Base-by-base conservation (phyloP, 2,797 vertebrate species). In the Sebastes hubbsi region DNA sequence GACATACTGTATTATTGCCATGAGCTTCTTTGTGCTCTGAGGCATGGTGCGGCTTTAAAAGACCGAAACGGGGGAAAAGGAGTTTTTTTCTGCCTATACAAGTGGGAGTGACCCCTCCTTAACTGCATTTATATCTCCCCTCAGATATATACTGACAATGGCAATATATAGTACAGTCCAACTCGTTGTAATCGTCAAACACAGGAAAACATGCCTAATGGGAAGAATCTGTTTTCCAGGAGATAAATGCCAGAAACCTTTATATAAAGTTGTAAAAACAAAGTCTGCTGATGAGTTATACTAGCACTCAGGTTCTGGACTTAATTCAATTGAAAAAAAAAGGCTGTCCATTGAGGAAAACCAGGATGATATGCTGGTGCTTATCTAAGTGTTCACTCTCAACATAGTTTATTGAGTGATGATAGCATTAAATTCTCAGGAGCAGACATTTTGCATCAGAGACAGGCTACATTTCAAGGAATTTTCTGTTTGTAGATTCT, bases 241-340 rank as follows among this genome's bases (percentile, higher is more conserved):
- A 85, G 80, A 90, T 67, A 74, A 87, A 86, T 86, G 34, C 82
- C 89, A 89, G 83, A 84, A 72, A 77, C 69, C 63, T 78, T 82
- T 73, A 87, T 70, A 42, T 75, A 22, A 88, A 82, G 84, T 78
- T 90, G 76, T 89, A 83, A 91, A 91, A 92, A 92, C 80, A 91
- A 68, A 72, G 72, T 87, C 75, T 42, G 27, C 71, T 62, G 74
- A 81, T 83, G 81, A 92, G 76, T 90, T 85, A 89, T 78, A 67
- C 55, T 27, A 83, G 83, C 85, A 78, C 88, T 90, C 46, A 73
- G 73, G 32, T 69, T 59, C 66, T 90, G 80, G 84, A 87, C 68
- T 42, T 65, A 76, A 58, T 87, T 88, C 78, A 88, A 36, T 80
- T 78, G 72, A 4, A 62, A 74, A 68, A 68, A 89, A 75, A 83